These are phyloP conservation scores for Octonoba sinensis DNA, from an alignment of 2,888 invertebrate species.

Conservation along the genomic window DNA sequence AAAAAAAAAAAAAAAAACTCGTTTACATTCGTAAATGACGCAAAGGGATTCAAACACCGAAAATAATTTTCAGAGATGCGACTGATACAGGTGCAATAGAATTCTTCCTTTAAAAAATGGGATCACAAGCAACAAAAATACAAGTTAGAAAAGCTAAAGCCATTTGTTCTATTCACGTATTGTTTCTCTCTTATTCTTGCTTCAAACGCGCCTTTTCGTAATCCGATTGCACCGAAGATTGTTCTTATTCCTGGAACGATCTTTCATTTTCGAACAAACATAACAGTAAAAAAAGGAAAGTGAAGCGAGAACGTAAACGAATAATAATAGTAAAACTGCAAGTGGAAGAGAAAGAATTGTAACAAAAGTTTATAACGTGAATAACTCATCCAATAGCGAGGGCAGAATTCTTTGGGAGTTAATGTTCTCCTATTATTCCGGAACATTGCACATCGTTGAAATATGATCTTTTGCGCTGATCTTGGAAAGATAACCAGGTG, in stretches of 20 bases:
- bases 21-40: no score
- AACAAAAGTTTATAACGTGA: slow-evolving; percentile 36
- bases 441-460: slow-evolving; percentile 55
- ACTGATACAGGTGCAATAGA: no score
- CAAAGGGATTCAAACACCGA: no score
- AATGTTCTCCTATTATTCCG: slow-evolving; percentile 58
- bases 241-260: slow-evolving; percentile 57
- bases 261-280: slow-evolving; percentile 33
- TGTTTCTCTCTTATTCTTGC: no score
- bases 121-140: no score
- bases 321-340: no score
- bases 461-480: slow-evolving; percentile 49
- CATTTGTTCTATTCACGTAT: no score
- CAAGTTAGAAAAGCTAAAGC: no score
- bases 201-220: neutral
- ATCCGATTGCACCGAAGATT: slow-evolving; percentile 59
- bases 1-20: no score
- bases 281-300: slow-evolving; percentile 23
- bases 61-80: no score
- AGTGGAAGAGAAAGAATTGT: slow-evolving; percentile 35
- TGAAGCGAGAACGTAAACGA: slow-evolving; percentile 29
- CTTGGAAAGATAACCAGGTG: slow-evolving; percentile 8
- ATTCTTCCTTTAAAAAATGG: no score
- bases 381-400: no score
- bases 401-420: slow-evolving; percentile 43